phyloP scores from a whole-genome alignment of 2,797 vertebrate species.

The Leontocebus nigricollis region DNA sequence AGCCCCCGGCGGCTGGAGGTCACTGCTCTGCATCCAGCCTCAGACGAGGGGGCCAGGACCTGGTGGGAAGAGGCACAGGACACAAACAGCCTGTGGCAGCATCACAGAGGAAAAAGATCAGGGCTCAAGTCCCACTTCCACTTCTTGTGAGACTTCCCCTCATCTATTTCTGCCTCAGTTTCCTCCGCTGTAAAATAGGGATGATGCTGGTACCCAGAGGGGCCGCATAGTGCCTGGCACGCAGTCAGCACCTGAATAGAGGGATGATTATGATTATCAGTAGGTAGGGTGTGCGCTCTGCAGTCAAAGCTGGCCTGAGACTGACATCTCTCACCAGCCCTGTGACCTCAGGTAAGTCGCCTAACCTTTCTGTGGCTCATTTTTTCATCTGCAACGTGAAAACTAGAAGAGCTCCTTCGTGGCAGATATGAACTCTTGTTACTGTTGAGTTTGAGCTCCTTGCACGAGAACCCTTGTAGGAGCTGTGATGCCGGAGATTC shows the following conservation, averaged over 20 bases:
- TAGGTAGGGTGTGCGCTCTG: not conserved
- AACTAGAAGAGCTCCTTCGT: not conserved
- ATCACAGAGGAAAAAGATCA: not conserved
- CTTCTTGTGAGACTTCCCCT: not conserved
- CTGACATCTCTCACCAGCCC: not conserved
- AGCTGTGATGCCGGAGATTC: not conserved
- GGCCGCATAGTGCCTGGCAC: not conserved
- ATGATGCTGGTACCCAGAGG: not conserved
- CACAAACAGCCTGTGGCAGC: not conserved
- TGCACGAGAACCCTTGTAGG: not conserved
- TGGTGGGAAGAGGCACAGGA: conserved; percentile 37
- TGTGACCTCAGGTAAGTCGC: not conserved
- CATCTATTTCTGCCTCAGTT: not conserved
- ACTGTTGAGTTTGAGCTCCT: not conserved
- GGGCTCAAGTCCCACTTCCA: not conserved
- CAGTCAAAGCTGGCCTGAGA: not conserved
- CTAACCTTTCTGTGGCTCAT: not conserved
- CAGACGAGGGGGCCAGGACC: conserved; percentile 53
- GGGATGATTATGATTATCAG: not conserved
- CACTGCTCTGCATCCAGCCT: not conserved
- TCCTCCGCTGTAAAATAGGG: not conserved
- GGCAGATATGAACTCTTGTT: not conserved
- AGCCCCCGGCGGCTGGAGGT: conserved; percentile 8
- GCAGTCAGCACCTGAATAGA: not conserved
- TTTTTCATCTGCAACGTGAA: not conserved